Evolutionary conservation across 2,797 vertebrate species (phyloP), one percentile per base, ranked within the genome.

Genomic region (Sebastiscus tertius): DNA sequence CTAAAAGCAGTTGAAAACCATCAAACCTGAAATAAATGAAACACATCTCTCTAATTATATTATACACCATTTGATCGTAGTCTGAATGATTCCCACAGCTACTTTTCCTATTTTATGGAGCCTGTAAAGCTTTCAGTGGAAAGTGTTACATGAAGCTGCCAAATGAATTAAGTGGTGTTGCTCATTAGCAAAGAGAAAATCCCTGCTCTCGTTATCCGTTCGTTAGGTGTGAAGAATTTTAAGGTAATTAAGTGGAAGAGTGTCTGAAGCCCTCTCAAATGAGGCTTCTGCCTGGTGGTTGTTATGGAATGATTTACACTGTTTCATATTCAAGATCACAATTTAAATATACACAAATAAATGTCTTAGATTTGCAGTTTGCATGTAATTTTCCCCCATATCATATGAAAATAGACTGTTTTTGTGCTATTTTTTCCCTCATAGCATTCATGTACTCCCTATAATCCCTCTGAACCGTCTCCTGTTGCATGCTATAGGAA

Each of bases 401-500:
- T 83, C 29, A 22, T 56, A 29, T 75, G 20, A 62, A 75, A 79
- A 70, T 66, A 2, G 12, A 24, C 27, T 1, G 9, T 42, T 67
- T 33, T 62, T 55, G 11, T 61, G 13, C 64, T 6, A 9, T 55
- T 63, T 71, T 60, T 12, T 3, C 18, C 24, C 58, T 34, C 39
- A 81, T 42, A 59, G 46, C 52, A 33, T 77, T 65, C 36, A 46
- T 82, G 76, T 79, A 24, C 65, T 42, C 34, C 20, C 46, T 34
- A 1, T 87, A 92, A 92, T 92, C 87, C 84, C 55, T 54, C 26
- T 77, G 69, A 83, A 62, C 26, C 5, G 1, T 81, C 87, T 80
- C 64, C 67, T 80, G 67, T 85, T 69, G 72, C 82, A 80, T 79
- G 82, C 73, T 75, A 70, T 76, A 77, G 81, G 63, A 90, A 83